Evolutionary conservation across 2,888 invertebrate species (phyloP).

Genomic region (Sminthurides aquaticus): DNA sequence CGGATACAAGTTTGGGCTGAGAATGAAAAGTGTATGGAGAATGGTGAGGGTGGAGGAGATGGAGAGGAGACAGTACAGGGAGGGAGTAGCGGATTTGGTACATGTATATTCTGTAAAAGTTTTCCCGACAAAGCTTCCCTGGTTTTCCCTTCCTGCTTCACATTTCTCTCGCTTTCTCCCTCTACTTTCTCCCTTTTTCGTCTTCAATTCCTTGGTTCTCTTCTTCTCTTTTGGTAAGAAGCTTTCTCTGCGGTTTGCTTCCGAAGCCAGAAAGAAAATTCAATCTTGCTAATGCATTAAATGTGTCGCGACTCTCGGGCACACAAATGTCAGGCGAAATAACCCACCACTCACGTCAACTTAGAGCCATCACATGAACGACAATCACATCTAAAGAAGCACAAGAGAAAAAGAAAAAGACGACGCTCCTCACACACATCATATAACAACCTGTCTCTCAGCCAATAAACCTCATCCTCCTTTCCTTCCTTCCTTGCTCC

Average conservation of each 20-base stretch:
- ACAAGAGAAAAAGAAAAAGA: neutral
- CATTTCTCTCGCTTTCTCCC: no score
- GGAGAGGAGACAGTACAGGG: no score
- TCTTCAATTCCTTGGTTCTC: neutral
- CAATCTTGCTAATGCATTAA: conserved; percentile 44
- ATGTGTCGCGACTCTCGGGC: conserved; percentile 36
- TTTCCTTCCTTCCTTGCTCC: neutral
- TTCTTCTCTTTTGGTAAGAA: conserved; percentile 18
- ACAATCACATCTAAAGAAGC: conserved; percentile 16
- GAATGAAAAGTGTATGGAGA: no score
- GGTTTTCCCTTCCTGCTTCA: no score
- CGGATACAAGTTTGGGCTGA: no score
- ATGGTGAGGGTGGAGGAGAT: no score
- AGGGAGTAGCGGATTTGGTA: no score
- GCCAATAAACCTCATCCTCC: neutral
- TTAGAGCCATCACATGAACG: conserved; percentile 19
- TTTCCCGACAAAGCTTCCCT: no score
- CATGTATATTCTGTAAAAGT: no score
- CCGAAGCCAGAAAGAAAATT: conserved; percentile 39
- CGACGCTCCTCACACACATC: neutral
- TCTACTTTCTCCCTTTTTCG: neutral
- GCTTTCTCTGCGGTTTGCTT: conserved; percentile 38
- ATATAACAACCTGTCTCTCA: neutral
- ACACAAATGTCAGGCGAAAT: conserved; percentile 42
- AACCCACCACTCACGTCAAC: conserved; percentile 26